Evolutionary conservation across 1,140 invertebrate genomes (phyloP).

Genomic region (Antheraea pernyi): DNA sequence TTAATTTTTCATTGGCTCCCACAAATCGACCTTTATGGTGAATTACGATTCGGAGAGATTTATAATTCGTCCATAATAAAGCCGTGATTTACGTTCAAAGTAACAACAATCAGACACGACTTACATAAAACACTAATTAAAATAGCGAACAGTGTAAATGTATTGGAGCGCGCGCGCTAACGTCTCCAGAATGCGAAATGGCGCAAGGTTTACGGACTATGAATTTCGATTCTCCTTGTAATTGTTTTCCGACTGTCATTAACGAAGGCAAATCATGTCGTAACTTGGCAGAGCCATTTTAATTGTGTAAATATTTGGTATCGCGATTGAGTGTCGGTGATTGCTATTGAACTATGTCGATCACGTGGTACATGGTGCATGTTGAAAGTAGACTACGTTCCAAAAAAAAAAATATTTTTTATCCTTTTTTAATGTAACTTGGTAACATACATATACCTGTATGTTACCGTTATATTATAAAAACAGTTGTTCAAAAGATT

Average conservation of each 20-base stretch:
- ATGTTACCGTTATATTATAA: too few relatives aligned
- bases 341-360: too few relatives aligned
- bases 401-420: too few relatives aligned
- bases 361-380: too few relatives aligned
- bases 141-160: constrained; percentile 24
- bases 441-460: too few relatives aligned
- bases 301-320: neutral
- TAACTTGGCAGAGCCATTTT: neutral
- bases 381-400: too few relatives aligned
- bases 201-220: constrained; percentile 26
- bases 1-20: constrained; percentile 1
- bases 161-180: constrained; percentile 10
- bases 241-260: constrained; percentile 10
- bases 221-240: constrained; percentile 20
- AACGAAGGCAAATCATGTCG: constrained; percentile 3
- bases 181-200: constrained; percentile 23
- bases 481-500: too few relatives aligned
- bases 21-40: neutral
- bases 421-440: too few relatives aligned
- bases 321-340: too few relatives aligned
- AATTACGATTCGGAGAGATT: constrained; percentile 10
- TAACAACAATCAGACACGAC: constrained; percentile 8
- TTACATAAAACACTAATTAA: constrained; percentile 23
- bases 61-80: constrained; percentile 7
- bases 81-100: constrained; percentile 17